phyloP scores from a whole-genome alignment of 2,888 invertebrate genomes.

The Trichogramma evanescens region DNA sequence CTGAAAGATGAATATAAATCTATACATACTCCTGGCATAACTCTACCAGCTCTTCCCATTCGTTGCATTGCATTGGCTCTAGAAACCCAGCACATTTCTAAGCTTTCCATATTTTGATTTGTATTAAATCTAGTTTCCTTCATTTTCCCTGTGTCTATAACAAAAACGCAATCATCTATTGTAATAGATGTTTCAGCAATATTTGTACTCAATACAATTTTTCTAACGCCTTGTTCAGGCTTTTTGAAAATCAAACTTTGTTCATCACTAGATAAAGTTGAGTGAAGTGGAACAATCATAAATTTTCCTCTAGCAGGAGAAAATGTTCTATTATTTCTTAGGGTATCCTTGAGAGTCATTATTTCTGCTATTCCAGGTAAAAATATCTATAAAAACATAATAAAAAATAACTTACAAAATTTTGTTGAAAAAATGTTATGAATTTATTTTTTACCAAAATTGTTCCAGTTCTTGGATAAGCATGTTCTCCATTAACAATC shows the following conservation, averaged over 20 bases:
- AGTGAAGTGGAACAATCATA: constrained; percentile 76
- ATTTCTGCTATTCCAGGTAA: constrained; percentile 76
- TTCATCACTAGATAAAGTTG: constrained; percentile 76
- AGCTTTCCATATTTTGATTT: constrained; percentile 78
- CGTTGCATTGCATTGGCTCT: constrained; percentile 84
- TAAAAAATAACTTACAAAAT: constrained; percentile 3
- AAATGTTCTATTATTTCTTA: constrained; percentile 60
- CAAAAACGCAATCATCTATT: constrained; percentile 92
- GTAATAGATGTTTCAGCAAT: constrained; percentile 95
- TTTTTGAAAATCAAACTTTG: constrained; percentile 70
- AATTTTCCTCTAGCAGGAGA: constrained; percentile 60
- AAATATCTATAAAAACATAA: constrained; percentile 51
- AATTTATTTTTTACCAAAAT: constrained; percentile 51
- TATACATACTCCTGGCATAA: constrained; percentile 79
- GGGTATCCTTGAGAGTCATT: constrained; percentile 61
- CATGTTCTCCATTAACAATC: constrained; percentile 64
- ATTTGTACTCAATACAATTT: constrained; percentile 84
- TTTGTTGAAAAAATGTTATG: background rate
- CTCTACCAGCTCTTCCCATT: constrained; percentile 84
- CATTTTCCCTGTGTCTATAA: constrained; percentile 87
- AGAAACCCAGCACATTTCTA: constrained; percentile 86
- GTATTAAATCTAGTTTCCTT: constrained; percentile 79
- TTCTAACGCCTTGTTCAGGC: constrained; percentile 64
- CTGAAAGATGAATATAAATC: constrained; percentile 75
- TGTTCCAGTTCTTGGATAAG: constrained; percentile 64